Percentiles rank a stretch among this genome's conserved stretches.
Conservation (phyloP, 2,888 invertebrate genomes). For the Lobophora halterata region DNA sequence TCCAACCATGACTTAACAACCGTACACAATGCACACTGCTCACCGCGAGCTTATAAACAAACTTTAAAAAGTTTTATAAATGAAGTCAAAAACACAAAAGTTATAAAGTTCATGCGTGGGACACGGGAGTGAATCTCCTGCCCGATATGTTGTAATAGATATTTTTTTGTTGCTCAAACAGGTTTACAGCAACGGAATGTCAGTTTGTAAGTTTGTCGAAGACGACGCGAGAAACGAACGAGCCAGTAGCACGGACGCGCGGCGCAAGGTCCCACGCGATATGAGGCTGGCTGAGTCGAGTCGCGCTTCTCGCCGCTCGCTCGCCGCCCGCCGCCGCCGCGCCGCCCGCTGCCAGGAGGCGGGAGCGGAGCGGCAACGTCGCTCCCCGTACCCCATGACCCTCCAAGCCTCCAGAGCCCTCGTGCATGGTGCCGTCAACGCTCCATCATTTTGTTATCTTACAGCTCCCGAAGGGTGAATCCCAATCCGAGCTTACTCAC, state of each 20-base stretch:
- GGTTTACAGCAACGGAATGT: slow-evolving; percentile 63
- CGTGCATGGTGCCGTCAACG: slow-evolving; percentile 55
- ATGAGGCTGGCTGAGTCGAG: slow-evolving; percentile 46
- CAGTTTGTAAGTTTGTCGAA: slow-evolving; percentile 66
- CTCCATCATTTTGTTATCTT: slow-evolving; percentile 63
- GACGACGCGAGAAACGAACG: slow-evolving; percentile 44
- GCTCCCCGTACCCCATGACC: slow-evolving; percentile 37
- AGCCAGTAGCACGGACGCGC: slow-evolving; percentile 50
- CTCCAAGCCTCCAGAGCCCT: slow-evolving; percentile 43
- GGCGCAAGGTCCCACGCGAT: slow-evolving; percentile 59
- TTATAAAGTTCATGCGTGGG: slow-evolving; percentile 36
- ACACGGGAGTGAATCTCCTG: slow-evolving; percentile 44
- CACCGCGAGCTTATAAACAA: slow-evolving; percentile 55
- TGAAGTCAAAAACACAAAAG: slow-evolving; percentile 44
- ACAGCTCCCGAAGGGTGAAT: slow-evolving; percentile 48
- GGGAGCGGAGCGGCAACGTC: slow-evolving; percentile 49
- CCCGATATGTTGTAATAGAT: slow-evolving; percentile 42
- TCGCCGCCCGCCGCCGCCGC: slow-evolving; percentile 36
- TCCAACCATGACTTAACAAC: slow-evolving; percentile 62
- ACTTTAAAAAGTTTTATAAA: slow-evolving; percentile 63
- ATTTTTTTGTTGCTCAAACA: slow-evolving; percentile 52
- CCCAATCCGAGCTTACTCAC: slow-evolving; percentile 4
- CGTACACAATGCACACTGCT: slow-evolving; percentile 53
- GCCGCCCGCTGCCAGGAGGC: slow-evolving; percentile 50
- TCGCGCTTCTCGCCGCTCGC: slow-evolving; percentile 36